Evolutionary conservation across 2,113 vertebrate species (phyloP).

Genomic region (Toxotes chatareus): DNA sequence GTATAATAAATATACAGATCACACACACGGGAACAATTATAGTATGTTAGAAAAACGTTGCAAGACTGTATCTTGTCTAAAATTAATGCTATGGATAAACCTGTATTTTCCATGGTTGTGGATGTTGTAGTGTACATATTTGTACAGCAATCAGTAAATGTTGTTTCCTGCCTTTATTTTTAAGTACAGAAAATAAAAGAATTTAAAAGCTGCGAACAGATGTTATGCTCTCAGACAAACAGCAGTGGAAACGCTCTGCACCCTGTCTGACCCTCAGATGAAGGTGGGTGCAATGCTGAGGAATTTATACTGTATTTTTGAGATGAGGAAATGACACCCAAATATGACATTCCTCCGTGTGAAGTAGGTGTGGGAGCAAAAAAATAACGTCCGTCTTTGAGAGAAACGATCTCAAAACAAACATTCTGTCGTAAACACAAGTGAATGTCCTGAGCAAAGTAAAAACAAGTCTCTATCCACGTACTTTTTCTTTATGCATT

Average conservation of each 20-base stretch:
- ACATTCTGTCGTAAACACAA: conserved; percentile 31
- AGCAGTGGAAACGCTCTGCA: conserved; percentile 18
- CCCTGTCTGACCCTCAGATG: conserved; percentile 33
- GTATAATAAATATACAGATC: not conserved
- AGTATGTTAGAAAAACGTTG: conserved; percentile 30
- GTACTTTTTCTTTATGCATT: not conserved
- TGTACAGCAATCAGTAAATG: conserved; percentile 36
- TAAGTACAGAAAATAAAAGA: conserved; percentile 36
- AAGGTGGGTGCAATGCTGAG: conserved; percentile 59
- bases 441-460: conserved; percentile 40
- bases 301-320: conserved; percentile 68
- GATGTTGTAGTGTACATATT: conserved; percentile 15
- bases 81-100: conserved; percentile 22
- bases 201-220: not conserved
- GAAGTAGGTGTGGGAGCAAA: conserved; percentile 61
- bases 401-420: conserved; percentile 36
- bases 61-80: conserved; percentile 21
- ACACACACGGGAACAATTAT: conserved; percentile 16
- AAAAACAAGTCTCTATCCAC: not conserved
- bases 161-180: conserved; percentile 35
- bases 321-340: conserved; percentile 76
- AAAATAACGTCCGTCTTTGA: conserved; percentile 53
- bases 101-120: conserved; percentile 33
- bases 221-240: not conserved
- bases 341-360: conserved; percentile 74